Evolutionary conservation across 2,888 invertebrate species (phyloP).

Genomic region (Aproaerema taeniolella): DNA sequence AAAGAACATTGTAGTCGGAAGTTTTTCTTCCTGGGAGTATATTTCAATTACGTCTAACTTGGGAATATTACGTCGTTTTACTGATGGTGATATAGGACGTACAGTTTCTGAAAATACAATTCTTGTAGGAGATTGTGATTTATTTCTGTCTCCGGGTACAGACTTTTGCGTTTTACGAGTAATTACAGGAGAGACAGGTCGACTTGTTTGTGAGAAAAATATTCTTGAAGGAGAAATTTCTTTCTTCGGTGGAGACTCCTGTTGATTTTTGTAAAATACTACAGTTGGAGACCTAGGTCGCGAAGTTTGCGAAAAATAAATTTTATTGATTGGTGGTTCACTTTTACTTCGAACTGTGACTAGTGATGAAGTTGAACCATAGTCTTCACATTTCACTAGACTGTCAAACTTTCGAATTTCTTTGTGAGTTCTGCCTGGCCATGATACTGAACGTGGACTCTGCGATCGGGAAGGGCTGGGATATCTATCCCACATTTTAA

Average conservation of each 20-base stretch:
- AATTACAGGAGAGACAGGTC: conserved; percentile 56
- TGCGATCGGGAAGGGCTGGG: conserved; percentile 66
- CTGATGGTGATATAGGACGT: conserved; percentile 51
- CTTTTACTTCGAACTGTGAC: conserved; percentile 78
- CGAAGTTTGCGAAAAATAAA: conserved; percentile 69
- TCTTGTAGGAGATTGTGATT: conserved; percentile 47
- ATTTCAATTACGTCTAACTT: conserved; percentile 26
- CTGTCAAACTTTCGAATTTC: conserved; percentile 70
- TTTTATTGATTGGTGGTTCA: conserved; percentile 78
- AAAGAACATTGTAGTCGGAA: conserved; percentile 48
- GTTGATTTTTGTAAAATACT: conserved; percentile 51
- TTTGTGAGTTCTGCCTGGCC: conserved; percentile 77
- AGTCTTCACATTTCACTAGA: conserved; percentile 54
- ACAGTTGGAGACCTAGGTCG: conserved; percentile 63
- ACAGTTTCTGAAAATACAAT: conserved; percentile 55
- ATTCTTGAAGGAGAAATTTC: conserved; percentile 48
- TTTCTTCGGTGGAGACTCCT: conserved; percentile 26
- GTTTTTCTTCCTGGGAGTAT: conserved; percentile 29
- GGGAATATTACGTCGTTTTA: conserved; percentile 30
- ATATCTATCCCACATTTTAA: conserved; percentile 80
- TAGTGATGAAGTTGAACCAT: conserved; percentile 65
- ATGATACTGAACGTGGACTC: conserved; percentile 78
- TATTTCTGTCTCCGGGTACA: conserved; percentile 26
- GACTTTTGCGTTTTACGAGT: conserved; percentile 29
- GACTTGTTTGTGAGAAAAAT: conserved; percentile 48